Evolutionary conservation across 1,140 invertebrate genomes (phyloP).

Genomic region (Neodiprion virginianus): DNA sequence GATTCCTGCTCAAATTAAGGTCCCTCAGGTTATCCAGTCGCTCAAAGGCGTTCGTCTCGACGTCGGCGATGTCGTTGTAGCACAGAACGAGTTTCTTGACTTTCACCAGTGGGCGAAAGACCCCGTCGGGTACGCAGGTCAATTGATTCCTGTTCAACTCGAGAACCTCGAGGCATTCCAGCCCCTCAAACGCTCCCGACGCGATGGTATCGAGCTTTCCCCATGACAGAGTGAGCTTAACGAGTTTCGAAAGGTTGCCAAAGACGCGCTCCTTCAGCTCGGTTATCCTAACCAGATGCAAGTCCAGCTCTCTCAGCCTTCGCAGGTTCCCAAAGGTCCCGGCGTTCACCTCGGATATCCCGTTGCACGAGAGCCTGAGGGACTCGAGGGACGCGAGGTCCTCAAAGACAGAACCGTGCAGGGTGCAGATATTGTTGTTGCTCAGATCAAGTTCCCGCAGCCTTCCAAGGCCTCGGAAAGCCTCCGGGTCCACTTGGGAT

Average conservation of each 20-base stretch:
- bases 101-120: slow-evolving; percentile 34
- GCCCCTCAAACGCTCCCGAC: slow-evolving; percentile 34
- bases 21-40: not conserved
- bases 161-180: slow-evolving; percentile 41
- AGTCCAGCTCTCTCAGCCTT: not conserved
- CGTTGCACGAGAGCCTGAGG: slow-evolving; percentile 9
- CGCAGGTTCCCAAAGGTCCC: not conserved
- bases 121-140: slow-evolving; percentile 40
- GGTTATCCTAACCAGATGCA: not conserved
- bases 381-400: not conserved
- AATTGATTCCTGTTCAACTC: slow-evolving; percentile 40
- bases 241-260: not conserved
- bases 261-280: not conserved
- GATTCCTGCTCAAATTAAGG: slow-evolving; percentile 9
- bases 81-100: slow-evolving; percentile 39
- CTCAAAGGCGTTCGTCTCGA: not conserved
- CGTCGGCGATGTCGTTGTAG: slow-evolving; percentile 37
- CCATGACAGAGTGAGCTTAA: slow-evolving; percentile 28
- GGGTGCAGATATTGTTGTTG: slow-evolving; percentile 38
- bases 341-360: not conserved
- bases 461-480: slow-evolving; percentile 35
- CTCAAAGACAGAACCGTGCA: slow-evolving; percentile 43
- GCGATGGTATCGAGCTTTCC: slow-evolving; percentile 37
- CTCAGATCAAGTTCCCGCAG: slow-evolving; percentile 42
- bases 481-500: slow-evolving; percentile 30